These are phyloP conservation scores for Liodrosophila aerea DNA, from an alignment of 2,888 invertebrate genomes.

Conservation along the genomic window DNA sequence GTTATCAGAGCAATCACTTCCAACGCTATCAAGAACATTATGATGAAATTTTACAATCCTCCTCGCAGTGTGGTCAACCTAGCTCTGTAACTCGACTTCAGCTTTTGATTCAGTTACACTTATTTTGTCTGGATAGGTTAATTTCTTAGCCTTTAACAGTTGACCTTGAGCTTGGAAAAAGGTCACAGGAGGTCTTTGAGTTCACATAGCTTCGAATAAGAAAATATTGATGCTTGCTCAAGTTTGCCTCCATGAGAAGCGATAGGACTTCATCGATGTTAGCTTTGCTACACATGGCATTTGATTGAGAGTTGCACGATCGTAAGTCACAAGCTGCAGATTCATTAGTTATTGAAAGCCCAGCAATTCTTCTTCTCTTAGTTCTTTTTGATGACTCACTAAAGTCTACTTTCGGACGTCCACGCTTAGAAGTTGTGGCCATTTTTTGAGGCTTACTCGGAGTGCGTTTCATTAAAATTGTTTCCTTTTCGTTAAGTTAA, in stretches of 20 bases:
- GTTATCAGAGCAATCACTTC: slow-evolving; percentile 11
- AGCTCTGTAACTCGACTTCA: slow-evolving; percentile 26
- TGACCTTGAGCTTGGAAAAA: background rate
- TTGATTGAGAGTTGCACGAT: too few species aligned
- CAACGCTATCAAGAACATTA: slow-evolving; percentile 8
- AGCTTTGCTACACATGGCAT: too few species aligned
- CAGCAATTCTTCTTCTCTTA: slow-evolving; percentile 15
- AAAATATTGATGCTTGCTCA: too few species aligned
- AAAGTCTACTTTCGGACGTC: slow-evolving; percentile 10
- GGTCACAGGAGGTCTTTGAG: too few species aligned
- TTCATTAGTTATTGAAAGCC: slow-evolving; percentile 11
- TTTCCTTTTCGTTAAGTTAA: slow-evolving; percentile 4
- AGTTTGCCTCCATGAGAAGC: too few species aligned
- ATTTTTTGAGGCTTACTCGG: background rate
- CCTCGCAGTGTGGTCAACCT: slow-evolving; percentile 13
- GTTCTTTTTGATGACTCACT: slow-evolving; percentile 15
- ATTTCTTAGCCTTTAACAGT: slow-evolving; percentile 3
- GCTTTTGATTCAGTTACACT: slow-evolving; percentile 15
- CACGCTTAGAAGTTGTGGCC: background rate
- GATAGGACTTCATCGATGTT: too few species aligned
- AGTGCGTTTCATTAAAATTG: slow-evolving; percentile 2
- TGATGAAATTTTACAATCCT: slow-evolving; percentile 5
- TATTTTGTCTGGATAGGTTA: too few species aligned
- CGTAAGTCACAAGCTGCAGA: too few species aligned
- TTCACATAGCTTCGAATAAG: too few species aligned